A percentile compares a stretch with the other conserved stretches of the same genome.
phyloP scores from a whole-genome alignment of 2,888 invertebrate genomes.

The Sclerodermus sp. region DNA sequence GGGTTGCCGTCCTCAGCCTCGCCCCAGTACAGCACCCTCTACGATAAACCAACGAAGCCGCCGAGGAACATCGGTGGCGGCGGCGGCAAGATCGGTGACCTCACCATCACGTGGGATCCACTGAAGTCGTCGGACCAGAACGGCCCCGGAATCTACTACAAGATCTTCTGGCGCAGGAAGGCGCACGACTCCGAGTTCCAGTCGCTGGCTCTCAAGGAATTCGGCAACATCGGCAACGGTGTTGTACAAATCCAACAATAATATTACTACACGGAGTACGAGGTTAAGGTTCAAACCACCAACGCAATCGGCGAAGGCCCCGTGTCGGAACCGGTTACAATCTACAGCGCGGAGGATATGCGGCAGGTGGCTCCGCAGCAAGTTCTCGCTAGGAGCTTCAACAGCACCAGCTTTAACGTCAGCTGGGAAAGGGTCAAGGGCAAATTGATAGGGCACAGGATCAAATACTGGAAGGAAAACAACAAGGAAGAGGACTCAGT shows the following conservation, averaged over 20 bases:
- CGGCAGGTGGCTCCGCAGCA: constrained; percentile 82
- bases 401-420: constrained; percentile 90
- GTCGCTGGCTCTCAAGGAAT: constrained; percentile 68
- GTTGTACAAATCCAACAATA: constrained; percentile 75
- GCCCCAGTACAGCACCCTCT: constrained; percentile 81
- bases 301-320: constrained; percentile 84
- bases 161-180: constrained; percentile 82
- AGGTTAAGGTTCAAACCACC: constrained; percentile 82
- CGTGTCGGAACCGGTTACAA: constrained; percentile 71
- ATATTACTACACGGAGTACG: constrained; percentile 80
- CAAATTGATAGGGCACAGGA: constrained; percentile 87
- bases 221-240: constrained; percentile 76
- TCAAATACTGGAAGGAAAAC: constrained; percentile 87
- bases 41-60: constrained; percentile 76
- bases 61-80: constrained; percentile 87
- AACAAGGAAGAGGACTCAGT: constrained; percentile 77
- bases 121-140: constrained; percentile 79
- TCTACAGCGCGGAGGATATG: constrained; percentile 90
- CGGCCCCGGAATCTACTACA: constrained; percentile 87
- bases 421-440: constrained; percentile 91
- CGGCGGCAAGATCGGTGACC: constrained; percentile 92
- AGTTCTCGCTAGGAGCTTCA: constrained; percentile 77
- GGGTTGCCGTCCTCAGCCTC: constrained; percentile 83
- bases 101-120: constrained; percentile 88
- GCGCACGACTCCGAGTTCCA: constrained; percentile 77